Evolutionary conservation across 2,797 vertebrate genomes (phyloP), one percentile per base, ranked within the genome.

Genomic region (Epinephelus malabaricus): DNA sequence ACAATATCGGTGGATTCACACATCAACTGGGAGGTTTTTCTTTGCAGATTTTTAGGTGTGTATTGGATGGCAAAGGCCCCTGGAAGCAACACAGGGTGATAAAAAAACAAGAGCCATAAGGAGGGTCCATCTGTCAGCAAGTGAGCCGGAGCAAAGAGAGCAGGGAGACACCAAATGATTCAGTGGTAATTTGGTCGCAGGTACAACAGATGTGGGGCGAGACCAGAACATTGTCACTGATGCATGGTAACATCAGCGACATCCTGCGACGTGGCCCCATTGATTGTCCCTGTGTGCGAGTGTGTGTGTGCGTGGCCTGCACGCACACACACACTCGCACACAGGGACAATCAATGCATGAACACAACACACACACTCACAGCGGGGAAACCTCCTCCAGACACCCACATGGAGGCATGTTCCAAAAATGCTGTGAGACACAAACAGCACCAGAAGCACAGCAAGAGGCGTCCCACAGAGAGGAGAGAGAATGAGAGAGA

Each of bases 101-200:
- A 65, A 30, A 50, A 80, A 81, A 82, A 73, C 71, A 83, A 85
- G 71, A 88, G 89, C 91, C 92, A 94, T 92, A 93, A 94, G 93
- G 93, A 93, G 79, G 85, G 86, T 89, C 93, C 94, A 93, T 95
- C 94, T 95, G 94, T 86, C 94, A 88, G 81, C 83, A 61, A 92
- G 82, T 64, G 89, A 89, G 88, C 75, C 47, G 38, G 61, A 64
- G 76, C 81, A 53, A 43, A 27, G 83, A 73, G 82, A 84, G 80
- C 69, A 60, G 40, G 23, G 79, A 76, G 71, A 86, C 67, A 81
- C 78, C 69, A 47, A 81, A 55, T 47, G 73, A 81, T 78, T 84
- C 62, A 13, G 47, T 62, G 81, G 62, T 84, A 81, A 92, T 90
- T 86, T 82, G 76, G 90, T 90, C 21, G 34, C 85, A 88, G 92